These are phyloP conservation scores for Agonopterix arenella DNA, from an alignment of 2,888 invertebrate genomes.

Conservation along the genomic window DNA sequence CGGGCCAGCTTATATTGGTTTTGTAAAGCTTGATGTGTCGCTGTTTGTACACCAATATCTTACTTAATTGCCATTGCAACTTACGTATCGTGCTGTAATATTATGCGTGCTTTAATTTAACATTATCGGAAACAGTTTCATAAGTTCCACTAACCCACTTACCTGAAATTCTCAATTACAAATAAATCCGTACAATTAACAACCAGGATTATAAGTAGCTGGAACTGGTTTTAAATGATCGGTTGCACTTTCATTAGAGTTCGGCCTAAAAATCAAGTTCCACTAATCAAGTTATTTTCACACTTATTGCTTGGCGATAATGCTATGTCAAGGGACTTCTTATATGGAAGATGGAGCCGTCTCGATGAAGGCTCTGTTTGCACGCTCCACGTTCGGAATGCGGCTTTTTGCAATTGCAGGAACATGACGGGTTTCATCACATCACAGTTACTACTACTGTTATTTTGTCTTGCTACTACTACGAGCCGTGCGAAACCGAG, in stretches of 20 bases:
- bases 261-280: not conserved
- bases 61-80: too few relatives aligned
- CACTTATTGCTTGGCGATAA: not conserved
- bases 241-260: conserved; percentile 16
- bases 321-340: too few relatives aligned
- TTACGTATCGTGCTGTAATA: too few relatives aligned
- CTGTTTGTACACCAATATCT: too few relatives aligned
- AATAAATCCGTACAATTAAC: conserved; percentile 4
- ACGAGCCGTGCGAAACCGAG: conserved; percentile 29
- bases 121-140: not conserved
- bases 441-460: conserved; percentile 23
- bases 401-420: conserved; percentile 38
- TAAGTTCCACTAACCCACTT: conserved; percentile 7
- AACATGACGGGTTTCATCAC: conserved; percentile 35
- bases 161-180: conserved; percentile 4
- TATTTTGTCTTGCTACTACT: conserved; percentile 18
- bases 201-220: conserved; percentile 9
- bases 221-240: conserved; percentile 21
- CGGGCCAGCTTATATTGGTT: too few relatives aligned
- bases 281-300: conserved; percentile 13
- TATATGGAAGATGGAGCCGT: conserved; percentile 20
- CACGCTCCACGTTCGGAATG: conserved; percentile 37
- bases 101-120: not conserved
- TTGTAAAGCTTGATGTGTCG: too few relatives aligned
- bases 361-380: conserved; percentile 30